A percentile compares a stretch with the other conserved stretches of the same genome.
These are phyloP conservation scores for Anthonomus grandis DNA, from an alignment of 1,140 invertebrate genomes.

Conservation along the genomic window DNA sequence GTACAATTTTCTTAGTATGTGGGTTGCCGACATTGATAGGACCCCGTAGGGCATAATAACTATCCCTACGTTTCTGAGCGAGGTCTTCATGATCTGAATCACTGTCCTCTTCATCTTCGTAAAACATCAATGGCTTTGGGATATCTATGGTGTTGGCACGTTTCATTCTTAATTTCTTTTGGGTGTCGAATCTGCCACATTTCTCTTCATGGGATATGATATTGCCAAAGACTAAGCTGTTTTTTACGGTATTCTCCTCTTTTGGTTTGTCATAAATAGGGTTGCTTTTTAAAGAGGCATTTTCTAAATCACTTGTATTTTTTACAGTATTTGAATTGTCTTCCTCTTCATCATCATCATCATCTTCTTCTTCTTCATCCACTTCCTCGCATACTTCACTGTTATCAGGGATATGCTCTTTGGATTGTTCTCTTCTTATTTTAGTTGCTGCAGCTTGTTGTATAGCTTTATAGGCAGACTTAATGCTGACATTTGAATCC, in stretches of 20 bases:
- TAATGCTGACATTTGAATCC: slow-evolving; percentile 25
- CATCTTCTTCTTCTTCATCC: slow-evolving; percentile 17
- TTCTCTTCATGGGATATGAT: slow-evolving; percentile 21
- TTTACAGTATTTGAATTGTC: slow-evolving; percentile 32
- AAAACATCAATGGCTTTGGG: slow-evolving; percentile 63
- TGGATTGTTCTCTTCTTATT: slow-evolving; percentile 20
- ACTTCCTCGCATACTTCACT: slow-evolving; percentile 1
- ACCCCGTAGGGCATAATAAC: slow-evolving; percentile 53
- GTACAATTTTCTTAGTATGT: slow-evolving; percentile 51
- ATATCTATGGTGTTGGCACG: slow-evolving; percentile 85
- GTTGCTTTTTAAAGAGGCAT: slow-evolving; percentile 25
- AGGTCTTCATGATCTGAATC: slow-evolving; percentile 45
- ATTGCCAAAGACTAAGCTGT: too few relatives aligned
- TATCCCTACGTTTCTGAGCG: slow-evolving; percentile 40
- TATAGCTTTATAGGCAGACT: slow-evolving; percentile 28
- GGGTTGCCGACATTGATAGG: slow-evolving; percentile 58
- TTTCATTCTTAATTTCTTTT: slow-evolving; percentile 77
- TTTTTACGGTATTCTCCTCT: too few relatives aligned
- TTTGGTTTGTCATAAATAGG: slow-evolving; percentile 27
- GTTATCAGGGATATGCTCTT: slow-evolving; percentile 18
- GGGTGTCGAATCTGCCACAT: slow-evolving; percentile 56
- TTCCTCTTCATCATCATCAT: slow-evolving; percentile 28
- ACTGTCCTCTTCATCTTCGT: slow-evolving; percentile 50
- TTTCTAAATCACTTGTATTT: slow-evolving; percentile 19
- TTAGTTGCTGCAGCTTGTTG: slow-evolving; percentile 30